Base-by-base conservation (phyloP, 2,113 vertebrate species). In the Apteryx owenii region DNA sequence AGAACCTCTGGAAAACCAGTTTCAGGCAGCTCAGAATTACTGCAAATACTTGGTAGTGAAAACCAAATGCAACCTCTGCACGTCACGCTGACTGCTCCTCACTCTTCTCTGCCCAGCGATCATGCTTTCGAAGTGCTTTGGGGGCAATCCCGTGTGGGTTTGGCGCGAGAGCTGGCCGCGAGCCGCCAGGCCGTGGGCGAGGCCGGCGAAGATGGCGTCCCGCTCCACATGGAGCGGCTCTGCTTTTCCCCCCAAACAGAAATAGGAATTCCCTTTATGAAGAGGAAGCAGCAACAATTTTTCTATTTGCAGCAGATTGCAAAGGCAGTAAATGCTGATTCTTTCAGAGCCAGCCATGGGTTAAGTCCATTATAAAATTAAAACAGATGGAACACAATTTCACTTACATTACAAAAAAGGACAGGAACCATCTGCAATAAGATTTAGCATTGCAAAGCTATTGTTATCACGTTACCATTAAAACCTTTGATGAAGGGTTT, bases 341-440 rank as follows among this genome's bases (percentile, higher is more conserved):
- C 82, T 96, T 95, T 92, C 62, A 72, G 93, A 93, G 91, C 66
- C 90, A 89, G 58, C 72, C 66, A 11, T 40, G 94, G 94, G 94
- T 96, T 91, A 93, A 97, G 92, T 68, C 81, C 85, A 90, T 97
- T 95, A 91, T 95, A 96, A 96, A 96, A 91, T 92, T 90, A 95
- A 97, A 98, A 90, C 89, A 96, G 94, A 96, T 88, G 93, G 93
- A 94, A 96, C 83, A 38, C 61, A 72, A 95, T 95, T 95, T 95
- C 92, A 91, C 78, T 88, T 90, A 81, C 88, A 53, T 91, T 94
- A 84, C 94, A 85, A 94, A 93, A 96, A 88, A 81, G 88, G 96
- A 93, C 84, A 77, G 48, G 76, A 97, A 84, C 94, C 93, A 90
- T 95, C 81, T 94, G 90, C 89, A 95, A 89, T 76, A 89, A 89